Evolutionary conservation across 2,797 vertebrate genomes (phyloP).

Genomic region (Echeneis naucrates): DNA sequence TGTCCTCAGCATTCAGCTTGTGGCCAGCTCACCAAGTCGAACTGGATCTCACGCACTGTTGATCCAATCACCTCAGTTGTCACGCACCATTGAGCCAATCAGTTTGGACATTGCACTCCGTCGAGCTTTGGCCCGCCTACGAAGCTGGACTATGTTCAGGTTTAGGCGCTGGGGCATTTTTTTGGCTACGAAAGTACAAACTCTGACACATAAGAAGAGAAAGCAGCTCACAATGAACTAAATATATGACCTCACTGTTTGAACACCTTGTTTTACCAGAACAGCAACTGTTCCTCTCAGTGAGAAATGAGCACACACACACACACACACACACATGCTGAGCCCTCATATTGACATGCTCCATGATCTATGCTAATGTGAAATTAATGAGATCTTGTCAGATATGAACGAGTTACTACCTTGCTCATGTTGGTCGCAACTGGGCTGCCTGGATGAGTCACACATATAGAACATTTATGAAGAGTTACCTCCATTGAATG

Average conservation of each 20-base stretch:
- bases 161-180: neutral
- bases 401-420: slow-evolving; percentile 64
- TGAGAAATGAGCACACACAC: neutral
- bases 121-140: slow-evolving; percentile 40
- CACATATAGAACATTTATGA: slow-evolving; percentile 30
- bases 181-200: slow-evolving; percentile 5
- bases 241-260: slow-evolving; percentile 20
- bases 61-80: slow-evolving; percentile 71
- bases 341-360: slow-evolving; percentile 41
- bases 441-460: slow-evolving; percentile 30
- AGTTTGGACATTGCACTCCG: slow-evolving; percentile 39
- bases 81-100: slow-evolving; percentile 72
- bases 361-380: slow-evolving; percentile 58
- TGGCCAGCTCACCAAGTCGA: slow-evolving; percentile 67
- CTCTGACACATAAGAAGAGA: neutral
- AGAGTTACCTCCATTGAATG: slow-evolving; percentile 31
- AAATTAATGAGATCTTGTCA: slow-evolving; percentile 67
- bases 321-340: slow-evolving; percentile 11
- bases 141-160: slow-evolving; percentile 28
- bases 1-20: slow-evolving; percentile 53
- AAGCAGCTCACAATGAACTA: neutral
- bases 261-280: slow-evolving; percentile 15
- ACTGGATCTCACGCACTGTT: slow-evolving; percentile 71
- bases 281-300: slow-evolving; percentile 25
- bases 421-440: slow-evolving; percentile 46